These are phyloP conservation scores for Leguminivora glycinivorella DNA, from an alignment of 1,140 invertebrate genomes.

Conservation along the genomic window DNA sequence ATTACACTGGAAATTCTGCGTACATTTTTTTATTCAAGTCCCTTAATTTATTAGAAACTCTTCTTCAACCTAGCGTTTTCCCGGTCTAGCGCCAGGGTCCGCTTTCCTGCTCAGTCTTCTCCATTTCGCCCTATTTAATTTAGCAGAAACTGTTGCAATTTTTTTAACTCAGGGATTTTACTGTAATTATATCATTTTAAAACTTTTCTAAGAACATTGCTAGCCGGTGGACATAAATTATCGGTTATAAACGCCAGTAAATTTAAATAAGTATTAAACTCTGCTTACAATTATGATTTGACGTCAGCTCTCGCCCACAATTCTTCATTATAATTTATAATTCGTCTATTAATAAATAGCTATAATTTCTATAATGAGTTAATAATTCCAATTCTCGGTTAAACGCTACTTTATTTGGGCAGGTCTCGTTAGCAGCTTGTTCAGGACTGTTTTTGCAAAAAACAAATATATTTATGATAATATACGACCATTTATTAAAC, in stretches of 20 bases:
- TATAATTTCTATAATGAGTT: conserved; percentile 25
- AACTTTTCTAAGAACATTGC: not conserved
- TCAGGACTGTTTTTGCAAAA: not conserved
- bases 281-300: conserved; percentile 7
- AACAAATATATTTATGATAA: conserved; percentile 6
- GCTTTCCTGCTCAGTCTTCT: no score
- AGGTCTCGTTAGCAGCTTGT: conserved; percentile 19
- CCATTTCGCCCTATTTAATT: no score
- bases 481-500: not conserved
- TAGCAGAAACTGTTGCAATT: no score
- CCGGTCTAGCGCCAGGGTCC: no score
- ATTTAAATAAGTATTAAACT: conserved; percentile 4
- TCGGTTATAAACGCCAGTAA: not conserved
- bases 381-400: not conserved
- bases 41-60: no score
- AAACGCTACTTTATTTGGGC: conserved; percentile 13
- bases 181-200: not conserved
- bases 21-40: no score
- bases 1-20: no score
- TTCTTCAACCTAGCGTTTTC: no score
- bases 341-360: conserved; percentile 25
- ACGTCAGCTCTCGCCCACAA: conserved; percentile 13
- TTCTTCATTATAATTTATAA: conserved; percentile 25
- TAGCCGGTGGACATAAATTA: not conserved
- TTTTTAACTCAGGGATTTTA: no score